phyloP scores from a whole-genome alignment of 2,888 invertebrate species.

The Apoda limacodes region DNA sequence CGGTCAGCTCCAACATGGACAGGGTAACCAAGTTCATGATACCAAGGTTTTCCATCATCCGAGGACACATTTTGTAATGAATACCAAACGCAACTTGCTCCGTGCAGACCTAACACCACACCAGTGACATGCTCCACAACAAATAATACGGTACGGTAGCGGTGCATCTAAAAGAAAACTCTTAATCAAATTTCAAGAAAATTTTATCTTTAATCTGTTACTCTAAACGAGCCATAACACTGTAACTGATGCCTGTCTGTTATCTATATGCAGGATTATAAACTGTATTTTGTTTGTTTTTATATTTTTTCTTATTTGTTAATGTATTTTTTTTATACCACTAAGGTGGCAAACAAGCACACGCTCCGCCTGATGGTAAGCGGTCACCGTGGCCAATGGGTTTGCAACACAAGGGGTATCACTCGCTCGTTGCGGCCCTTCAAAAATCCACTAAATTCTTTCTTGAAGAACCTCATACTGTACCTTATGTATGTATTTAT shows the following conservation, averaged over 20 bases:
- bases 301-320: too few relatives aligned
- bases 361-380: too few relatives aligned
- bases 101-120: conserved; percentile 34
- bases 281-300: too few relatives aligned
- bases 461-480: too few relatives aligned
- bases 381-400: too few relatives aligned
- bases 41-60: conserved; percentile 20
- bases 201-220: background rate
- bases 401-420: too few relatives aligned
- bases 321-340: too few relatives aligned
- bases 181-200: conserved; percentile 5
- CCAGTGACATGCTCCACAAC: conserved; percentile 35
- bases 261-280: too few relatives aligned
- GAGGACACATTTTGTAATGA: conserved; percentile 20
- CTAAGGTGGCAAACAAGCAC: too few relatives aligned
- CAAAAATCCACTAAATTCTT: too few relatives aligned
- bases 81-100: conserved; percentile 43
- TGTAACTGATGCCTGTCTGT: background rate
- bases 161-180: conserved; percentile 34
- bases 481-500: too few relatives aligned
- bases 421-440: too few relatives aligned
- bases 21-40: conserved; percentile 31
- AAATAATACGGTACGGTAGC: conserved; percentile 35
- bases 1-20: conserved; percentile 30
- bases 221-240: background rate